Conservation (phyloP, 2,797 vertebrate species). For the Urophycis tenuis region DNA sequence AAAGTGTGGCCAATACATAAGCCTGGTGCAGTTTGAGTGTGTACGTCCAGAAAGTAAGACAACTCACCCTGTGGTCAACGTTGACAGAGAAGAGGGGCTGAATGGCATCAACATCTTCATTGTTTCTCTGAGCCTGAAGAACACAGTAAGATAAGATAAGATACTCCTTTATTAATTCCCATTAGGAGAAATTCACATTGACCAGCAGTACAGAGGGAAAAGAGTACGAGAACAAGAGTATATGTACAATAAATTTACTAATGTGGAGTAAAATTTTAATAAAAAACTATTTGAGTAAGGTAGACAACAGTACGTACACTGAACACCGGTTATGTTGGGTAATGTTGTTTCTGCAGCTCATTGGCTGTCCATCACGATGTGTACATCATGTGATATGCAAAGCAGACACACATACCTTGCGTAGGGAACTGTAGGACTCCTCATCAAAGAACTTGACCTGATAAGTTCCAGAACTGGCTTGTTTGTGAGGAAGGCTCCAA, state of each 20-base stretch:
- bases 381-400: background rate
- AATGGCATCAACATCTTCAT: conserved; percentile 82
- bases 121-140: conserved; percentile 86
- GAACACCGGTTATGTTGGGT: background rate
- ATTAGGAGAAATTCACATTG: no score
- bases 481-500: conserved; percentile 88
- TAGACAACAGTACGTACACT: background rate
- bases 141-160: no score
- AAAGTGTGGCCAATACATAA: background rate
- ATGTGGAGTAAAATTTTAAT: no score
- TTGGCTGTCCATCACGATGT: background rate
- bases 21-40: background rate
- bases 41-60: background rate
- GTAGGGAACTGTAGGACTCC: conserved; percentile 84
- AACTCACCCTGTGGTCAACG: conserved; percentile 89
- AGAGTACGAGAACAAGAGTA: no score
- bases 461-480: conserved; percentile 83
- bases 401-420: conserved; percentile 70
- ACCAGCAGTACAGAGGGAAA: no score
- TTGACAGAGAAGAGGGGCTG: conserved; percentile 86
- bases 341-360: background rate
- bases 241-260: no score
- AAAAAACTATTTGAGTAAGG: no score
- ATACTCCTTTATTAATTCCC: no score
- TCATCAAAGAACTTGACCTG: conserved; percentile 92